Base-by-base conservation (phyloP, 23 tunicate genomes). In the Ascidia mentula region DNA sequence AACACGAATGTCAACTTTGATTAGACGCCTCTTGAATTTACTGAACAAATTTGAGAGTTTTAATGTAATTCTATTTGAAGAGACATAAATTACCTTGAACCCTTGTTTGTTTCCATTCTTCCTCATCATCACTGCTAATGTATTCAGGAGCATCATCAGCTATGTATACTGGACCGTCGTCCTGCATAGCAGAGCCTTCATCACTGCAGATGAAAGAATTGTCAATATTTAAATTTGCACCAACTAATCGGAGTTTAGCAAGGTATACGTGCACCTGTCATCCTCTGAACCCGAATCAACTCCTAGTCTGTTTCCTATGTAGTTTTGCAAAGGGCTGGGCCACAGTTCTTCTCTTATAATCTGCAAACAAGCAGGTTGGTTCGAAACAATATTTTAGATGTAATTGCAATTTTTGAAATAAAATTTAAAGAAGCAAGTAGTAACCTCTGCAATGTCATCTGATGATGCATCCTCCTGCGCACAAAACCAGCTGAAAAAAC, bases 401-500 rank as follows among this genome's bases (percentile, higher is more conserved):
- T n/a, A n/a, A n/a, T n/a, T n/a, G n/a, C n/a, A n/a, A n/a, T n/a
- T n/a, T n/a, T n/a, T n/a, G n/a, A n/a, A n/a, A n/a, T n/a, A n/a
- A n/a, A n/a, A n/a, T n/a, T n/a, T n/a, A n/a, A n/a, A n/a, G n/a
- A n/a, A n/a, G n/a, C 18, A 15, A 32, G 15, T 13, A n/a, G 26
- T 31, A 39, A 92, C 97, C 92, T 92, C 97, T 5, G 97, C 91
- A 38, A 91, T 91, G 40, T 91, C 97, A 69, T 91, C 97, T 39
- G 97, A 83, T 0, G 97, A 91, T 59, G 97, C 90, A 76, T 92
- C 97, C 36, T 83, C 97, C 69, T 92, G 97, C 1, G 88, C 45
- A 26, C 88, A 87, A 35, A 92, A 92, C 97, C 97, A 92, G 75
- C 92, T 85, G 92, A 92, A 92, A 60, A 92, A 87, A 46, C 97